Percentiles rank a stretch among this genome's conserved stretches.
phyloP scores from a whole-genome alignment of 2,113 vertebrate genomes.

The Coreoperca whiteheadi region DNA sequence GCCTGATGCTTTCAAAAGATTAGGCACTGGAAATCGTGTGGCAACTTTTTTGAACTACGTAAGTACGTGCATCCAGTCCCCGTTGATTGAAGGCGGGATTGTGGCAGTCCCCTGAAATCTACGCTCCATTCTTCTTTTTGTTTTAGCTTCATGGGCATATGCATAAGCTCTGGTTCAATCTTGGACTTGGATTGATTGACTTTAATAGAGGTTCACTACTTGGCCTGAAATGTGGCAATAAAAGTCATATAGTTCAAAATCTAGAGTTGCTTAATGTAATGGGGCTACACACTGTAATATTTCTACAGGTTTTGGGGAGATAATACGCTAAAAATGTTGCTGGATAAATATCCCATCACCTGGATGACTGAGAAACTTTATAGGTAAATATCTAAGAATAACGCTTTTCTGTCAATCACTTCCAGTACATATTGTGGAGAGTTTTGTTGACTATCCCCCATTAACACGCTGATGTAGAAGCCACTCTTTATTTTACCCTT shows the following conservation, averaged over 20 bases:
- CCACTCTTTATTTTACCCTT: constrained; percentile 4
- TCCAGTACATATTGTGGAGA: constrained; percentile 76
- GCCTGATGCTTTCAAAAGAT: constrained; percentile 99
- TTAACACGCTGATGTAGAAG: constrained; percentile 47
- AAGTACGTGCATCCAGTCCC: constrained; percentile 86
- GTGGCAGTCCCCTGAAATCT: neutral
- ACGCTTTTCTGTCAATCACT: constrained; percentile 71
- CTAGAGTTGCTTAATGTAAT: neutral
- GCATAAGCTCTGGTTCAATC: constrained; percentile 73
- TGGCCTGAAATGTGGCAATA: neutral
- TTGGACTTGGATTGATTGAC: constrained; percentile 81
- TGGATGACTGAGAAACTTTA: neutral
- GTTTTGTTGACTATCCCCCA: constrained; percentile 48
- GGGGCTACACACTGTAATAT: neutral
- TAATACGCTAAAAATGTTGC: neutral
- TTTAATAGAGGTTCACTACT: neutral
- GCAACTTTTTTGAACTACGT: constrained; percentile 99
- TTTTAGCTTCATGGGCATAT: constrained; percentile 26
- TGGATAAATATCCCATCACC: neutral
- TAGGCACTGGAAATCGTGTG: constrained; percentile 99
- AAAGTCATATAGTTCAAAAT: neutral
- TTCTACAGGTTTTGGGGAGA: neutral
- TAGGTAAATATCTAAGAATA: neutral
- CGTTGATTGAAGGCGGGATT: constrained; percentile 38
- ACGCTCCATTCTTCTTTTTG: neutral